Evolutionary conservation across 2,888 invertebrate species (phyloP), one percentile per base, ranked within the genome.

Genomic region (Limenitis camilla): DNA sequence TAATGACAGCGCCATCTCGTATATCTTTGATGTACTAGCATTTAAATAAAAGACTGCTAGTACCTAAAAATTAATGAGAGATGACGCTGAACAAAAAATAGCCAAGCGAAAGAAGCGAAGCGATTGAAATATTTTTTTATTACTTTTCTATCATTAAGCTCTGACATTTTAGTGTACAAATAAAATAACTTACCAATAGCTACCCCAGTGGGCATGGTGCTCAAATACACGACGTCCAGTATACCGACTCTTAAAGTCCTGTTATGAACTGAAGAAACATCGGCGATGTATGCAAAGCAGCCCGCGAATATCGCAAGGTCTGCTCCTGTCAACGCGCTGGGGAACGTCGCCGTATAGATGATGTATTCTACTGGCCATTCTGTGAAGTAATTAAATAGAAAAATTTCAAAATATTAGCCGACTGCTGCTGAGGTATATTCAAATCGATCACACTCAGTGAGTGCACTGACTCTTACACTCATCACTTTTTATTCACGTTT

Each of bases 181-280:
- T 10, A 39, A 43, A 28, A 36, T 6, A 29, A 66, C 68, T 85
- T 87, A 88, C 94, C 94, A 56, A 93, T 68, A 29, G 93, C 93
- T 5, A 94, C 91, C 40, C 97, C 96, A 0, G 91, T 88, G 0
- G 96, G 96, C 90, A 95, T 94, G 0, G 96, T 93, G 51, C 92
- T 90, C 61, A 96, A 89, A 68, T 96, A 94, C 64, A 93, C 91
- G 0, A 93, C 90, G 69, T 97, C 96, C 49, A 96, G 76, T 45
- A 97, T 91, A 0, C 95, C 94, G 4, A 96, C 92, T 55, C 96
- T 85, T 19, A 94, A 72, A 0, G 96, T 96, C 53, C 96, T 89
- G 61, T 91, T 90, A 53, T 90, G 79, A 1, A 90, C 63, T 0
- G 91, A 89, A 0, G 95, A 91, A 19, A 95, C 89, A 66, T 96